Percentiles rank a stretch among this genome's conserved stretches.
These are phyloP conservation scores for Zonitis immaculata DNA, from an alignment of 2,888 invertebrate genomes.

Conservation along the genomic window DNA sequence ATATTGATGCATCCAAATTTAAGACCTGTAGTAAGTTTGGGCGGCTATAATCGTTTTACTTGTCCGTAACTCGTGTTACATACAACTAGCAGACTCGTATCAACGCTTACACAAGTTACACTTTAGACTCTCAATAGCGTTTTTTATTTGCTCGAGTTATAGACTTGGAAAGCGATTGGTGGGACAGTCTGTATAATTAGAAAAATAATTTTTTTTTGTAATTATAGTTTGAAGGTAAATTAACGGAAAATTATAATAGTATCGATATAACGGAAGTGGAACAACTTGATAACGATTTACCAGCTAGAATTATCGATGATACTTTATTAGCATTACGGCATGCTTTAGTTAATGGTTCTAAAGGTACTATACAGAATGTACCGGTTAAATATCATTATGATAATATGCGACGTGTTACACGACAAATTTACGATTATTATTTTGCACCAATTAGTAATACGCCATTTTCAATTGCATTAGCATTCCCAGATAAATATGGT, in stretches of 20 bases:
- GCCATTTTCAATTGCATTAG: conserved; percentile 83
- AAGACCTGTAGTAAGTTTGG: conserved; percentile 80
- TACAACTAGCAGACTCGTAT: too few species aligned
- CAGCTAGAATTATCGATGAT: conserved; percentile 60
- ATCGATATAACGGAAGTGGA: conserved; percentile 95
- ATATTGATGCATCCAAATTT: conserved; percentile 91
- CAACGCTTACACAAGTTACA: too few species aligned
- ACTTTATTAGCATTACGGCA: conserved; percentile 58
- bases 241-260: conserved; percentile 77
- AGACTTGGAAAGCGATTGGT: too few species aligned
- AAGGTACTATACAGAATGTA: conserved; percentile 61
- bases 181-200: too few species aligned
- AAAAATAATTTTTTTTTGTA: conserved; percentile 1
- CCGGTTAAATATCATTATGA: conserved; percentile 80
- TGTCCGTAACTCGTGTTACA: too few species aligned
- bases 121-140: too few species aligned
- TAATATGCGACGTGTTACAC: conserved; percentile 74
- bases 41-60: too few species aligned
- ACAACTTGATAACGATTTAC: conserved; percentile 66
- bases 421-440: conserved; percentile 78
- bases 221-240: conserved; percentile 31
- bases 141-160: too few species aligned
- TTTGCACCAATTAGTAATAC: conserved; percentile 79
- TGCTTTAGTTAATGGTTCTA: conserved; percentile 65
- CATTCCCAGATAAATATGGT: conserved; percentile 76